Evolutionary conservation across 2,113 vertebrate genomes (phyloP).

Genomic region (Naja naja): DNA sequence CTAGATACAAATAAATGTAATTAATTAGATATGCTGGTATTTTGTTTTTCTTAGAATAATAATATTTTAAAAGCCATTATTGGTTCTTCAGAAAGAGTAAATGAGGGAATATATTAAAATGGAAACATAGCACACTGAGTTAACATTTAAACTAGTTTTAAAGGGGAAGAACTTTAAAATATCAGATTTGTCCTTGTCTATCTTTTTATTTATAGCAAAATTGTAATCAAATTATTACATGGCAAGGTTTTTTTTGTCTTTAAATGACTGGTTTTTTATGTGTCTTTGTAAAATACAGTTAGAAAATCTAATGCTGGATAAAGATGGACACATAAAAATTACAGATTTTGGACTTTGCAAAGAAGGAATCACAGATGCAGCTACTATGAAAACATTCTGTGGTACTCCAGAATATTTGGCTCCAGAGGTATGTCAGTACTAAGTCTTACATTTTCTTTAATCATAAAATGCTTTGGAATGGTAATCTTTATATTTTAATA

Average conservation of each 20-base stretch:
- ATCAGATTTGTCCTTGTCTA: too few relatives aligned
- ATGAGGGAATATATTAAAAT: background rate
- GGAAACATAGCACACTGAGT: background rate
- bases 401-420: slow-evolving; percentile 96
- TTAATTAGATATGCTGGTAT: background rate
- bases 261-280: slow-evolving; percentile 16
- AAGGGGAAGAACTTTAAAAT: background rate
- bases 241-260: background rate
- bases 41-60: background rate
- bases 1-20: background rate
- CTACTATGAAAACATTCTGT: slow-evolving; percentile 99
- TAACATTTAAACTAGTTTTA: background rate
- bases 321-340: slow-evolving; percentile 98
- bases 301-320: slow-evolving; percentile 98
- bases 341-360: slow-evolving; percentile 98
- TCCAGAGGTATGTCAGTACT: slow-evolving; percentile 83
- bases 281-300: slow-evolving; percentile 73
- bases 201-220: background rate
- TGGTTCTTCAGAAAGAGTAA: background rate
- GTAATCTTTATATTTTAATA: background rate
- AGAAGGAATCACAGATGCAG: slow-evolving; percentile 98
- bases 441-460: slow-evolving; percentile 25
- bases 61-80: background rate
- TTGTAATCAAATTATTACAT: background rate
- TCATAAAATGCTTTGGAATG: background rate